Evolutionary conservation across 1,140 invertebrate species (phyloP).

Genomic region (Prorops nasuta): DNA sequence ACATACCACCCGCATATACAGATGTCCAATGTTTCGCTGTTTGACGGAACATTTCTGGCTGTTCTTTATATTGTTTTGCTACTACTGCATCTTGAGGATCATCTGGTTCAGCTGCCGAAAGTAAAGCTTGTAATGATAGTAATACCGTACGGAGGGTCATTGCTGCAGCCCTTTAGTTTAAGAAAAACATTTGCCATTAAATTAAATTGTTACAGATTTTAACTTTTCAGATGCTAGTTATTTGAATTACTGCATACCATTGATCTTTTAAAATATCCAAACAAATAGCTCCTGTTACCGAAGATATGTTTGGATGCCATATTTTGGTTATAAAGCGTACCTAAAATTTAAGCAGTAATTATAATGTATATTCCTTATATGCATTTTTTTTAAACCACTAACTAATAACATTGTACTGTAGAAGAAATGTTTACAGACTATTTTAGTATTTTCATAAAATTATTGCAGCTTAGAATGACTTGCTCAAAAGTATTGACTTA

Average conservation of each 20-base stretch:
- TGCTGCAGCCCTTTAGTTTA: slow-evolving; percentile 82
- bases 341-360: slow-evolving; percentile 55
- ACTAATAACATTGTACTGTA: no score
- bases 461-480: slow-evolving; percentile 7
- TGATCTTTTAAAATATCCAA: slow-evolving; percentile 99
- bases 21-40: slow-evolving; percentile 96
- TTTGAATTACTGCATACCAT: slow-evolving; percentile 64
- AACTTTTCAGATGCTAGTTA: slow-evolving; percentile 5
- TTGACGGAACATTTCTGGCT: slow-evolving; percentile 78
- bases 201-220: neutral
- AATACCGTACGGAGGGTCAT: slow-evolving; percentile 96
- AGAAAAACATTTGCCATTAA: slow-evolving; percentile 10
- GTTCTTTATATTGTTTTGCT: slow-evolving; percentile 92
- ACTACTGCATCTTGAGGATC: slow-evolving; percentile 98
- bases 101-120: slow-evolving; percentile 92
- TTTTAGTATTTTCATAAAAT: slow-evolving; percentile 13
- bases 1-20: slow-evolving; percentile 82
- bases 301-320: slow-evolving; percentile 99
- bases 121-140: slow-evolving; percentile 86
- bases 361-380: no score
- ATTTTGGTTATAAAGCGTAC: slow-evolving; percentile 95
- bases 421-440: no score
- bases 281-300: slow-evolving; percentile 98
- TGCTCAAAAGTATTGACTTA: slow-evolving; percentile 19
- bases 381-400: no score